phyloP scores from a whole-genome alignment of 2,888 invertebrate species.

The Villa cingulata region DNA sequence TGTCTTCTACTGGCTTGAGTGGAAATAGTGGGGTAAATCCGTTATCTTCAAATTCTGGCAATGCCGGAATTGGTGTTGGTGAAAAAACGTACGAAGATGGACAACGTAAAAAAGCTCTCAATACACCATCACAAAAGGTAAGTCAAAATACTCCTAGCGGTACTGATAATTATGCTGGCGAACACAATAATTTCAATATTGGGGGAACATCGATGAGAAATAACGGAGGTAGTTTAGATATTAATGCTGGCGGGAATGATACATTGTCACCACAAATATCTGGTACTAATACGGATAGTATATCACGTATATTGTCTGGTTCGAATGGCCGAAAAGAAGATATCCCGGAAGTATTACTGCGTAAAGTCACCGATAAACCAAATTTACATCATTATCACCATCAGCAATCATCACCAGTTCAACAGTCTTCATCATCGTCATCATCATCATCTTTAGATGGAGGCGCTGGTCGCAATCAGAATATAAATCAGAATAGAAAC shows the following conservation, averaged over 20 bases:
- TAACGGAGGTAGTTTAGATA: slow-evolving; percentile 2
- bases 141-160: slow-evolving; percentile 14
- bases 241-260: slow-evolving; percentile 33
- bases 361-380: slow-evolving; percentile 48
- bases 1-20: background rate
- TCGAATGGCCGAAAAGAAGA: slow-evolving; percentile 74
- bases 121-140: slow-evolving; percentile 59
- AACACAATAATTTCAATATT: background rate
- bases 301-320: slow-evolving; percentile 71
- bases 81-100: slow-evolving; percentile 3
- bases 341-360: slow-evolving; percentile 61
- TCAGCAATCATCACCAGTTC: slow-evolving; percentile 27
- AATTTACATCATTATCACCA: slow-evolving; percentile 23
- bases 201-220: background rate
- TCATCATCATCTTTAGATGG: background rate
- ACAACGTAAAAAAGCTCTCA: slow-evolving; percentile 50
- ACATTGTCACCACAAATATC: slow-evolving; percentile 8
- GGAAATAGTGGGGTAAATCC: background rate
- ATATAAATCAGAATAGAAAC: slow-evolving; percentile 12
- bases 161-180: slow-evolving; percentile 7
- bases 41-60: slow-evolving; percentile 6
- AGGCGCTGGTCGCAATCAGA: slow-evolving; percentile 7
- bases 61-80: background rate
- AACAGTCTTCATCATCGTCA: slow-evolving; percentile 11
- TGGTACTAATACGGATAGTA: slow-evolving; percentile 45